These are phyloP conservation scores for Erpetoichthys calabaricus DNA, from an alignment of 2,797 vertebrate genomes.

Conservation along the genomic window DNA sequence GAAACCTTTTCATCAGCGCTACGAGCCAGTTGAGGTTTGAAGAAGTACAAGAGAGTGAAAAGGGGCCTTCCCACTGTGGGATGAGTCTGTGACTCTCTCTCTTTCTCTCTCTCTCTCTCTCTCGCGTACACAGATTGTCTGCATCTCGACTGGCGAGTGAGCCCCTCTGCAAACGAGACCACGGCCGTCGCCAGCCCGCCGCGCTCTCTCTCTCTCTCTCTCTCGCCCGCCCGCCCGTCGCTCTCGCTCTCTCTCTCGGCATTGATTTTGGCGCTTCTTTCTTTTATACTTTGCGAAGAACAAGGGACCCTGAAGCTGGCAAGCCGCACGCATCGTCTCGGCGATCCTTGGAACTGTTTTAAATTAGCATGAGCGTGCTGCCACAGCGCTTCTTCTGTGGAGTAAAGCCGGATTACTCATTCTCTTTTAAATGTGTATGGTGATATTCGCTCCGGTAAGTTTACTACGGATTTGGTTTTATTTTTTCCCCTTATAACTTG, in stretches of 20 bases:
- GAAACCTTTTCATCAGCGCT: not conserved
- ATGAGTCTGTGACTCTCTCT: constrained; percentile 26
- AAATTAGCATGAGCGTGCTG: constrained; percentile 66
- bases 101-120: constrained; percentile 18
- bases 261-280: constrained; percentile 52
- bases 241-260: constrained; percentile 52
- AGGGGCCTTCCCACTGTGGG: constrained; percentile 21
- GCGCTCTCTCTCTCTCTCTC: constrained; percentile 39
- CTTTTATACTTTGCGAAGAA: constrained; percentile 49
- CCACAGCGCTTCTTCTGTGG: constrained; percentile 46
- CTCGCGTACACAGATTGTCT: too few relatives aligned
- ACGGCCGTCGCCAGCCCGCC: too few relatives aligned
- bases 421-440: constrained; percentile 99
- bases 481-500: too few relatives aligned
- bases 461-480: constrained; percentile 7
- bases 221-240: too few relatives aligned
- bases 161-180: constrained; percentile 47
- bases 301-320: constrained; percentile 41
- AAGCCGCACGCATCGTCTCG: constrained; percentile 3
- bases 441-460: constrained; percentile 99
- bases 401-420: constrained; percentile 58
- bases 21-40: not conserved
- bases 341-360: constrained; percentile 44
- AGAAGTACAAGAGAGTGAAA: constrained; percentile 17
- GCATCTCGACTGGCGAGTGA: too few relatives aligned